Evolutionary conservation across 2,888 invertebrate genomes (phyloP).

Genomic region (Pyralis farinalis): DNA sequence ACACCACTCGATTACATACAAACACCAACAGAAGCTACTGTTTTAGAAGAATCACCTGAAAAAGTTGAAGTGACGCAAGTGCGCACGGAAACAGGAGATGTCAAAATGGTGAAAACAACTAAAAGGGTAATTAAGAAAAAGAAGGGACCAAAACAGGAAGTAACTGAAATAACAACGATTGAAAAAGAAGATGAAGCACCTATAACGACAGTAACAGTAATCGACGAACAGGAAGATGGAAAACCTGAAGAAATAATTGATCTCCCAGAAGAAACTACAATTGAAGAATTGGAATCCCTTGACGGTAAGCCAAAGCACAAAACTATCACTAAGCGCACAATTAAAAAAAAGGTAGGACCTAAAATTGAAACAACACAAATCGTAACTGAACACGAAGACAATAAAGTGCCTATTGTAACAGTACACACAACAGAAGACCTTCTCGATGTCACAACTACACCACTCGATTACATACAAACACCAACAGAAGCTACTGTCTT

Average conservation of each 20-base stretch:
- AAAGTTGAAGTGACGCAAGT: slow-evolving; percentile 24
- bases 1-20: slow-evolving; percentile 20
- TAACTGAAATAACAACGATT: slow-evolving; percentile 20
- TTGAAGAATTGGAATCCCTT: slow-evolving; percentile 22
- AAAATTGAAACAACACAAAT: slow-evolving; percentile 29
- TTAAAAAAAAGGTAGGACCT: slow-evolving; percentile 28
- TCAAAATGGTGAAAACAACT: slow-evolving; percentile 37
- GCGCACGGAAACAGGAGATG: slow-evolving; percentile 23
- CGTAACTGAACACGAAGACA: slow-evolving; percentile 17
- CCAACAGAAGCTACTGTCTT: too few species aligned
- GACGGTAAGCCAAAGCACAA: slow-evolving; percentile 37
- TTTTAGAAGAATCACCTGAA: slow-evolving; percentile 20
- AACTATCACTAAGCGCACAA: slow-evolving; percentile 32
- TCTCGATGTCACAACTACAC: slow-evolving; percentile 22
- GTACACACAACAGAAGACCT: slow-evolving; percentile 25
- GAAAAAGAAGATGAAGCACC: slow-evolving; percentile 30
- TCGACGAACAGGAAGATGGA: slow-evolving; percentile 27
- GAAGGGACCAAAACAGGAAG: slow-evolving; percentile 22
- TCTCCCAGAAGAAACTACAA: slow-evolving; percentile 26
- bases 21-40: slow-evolving; percentile 21
- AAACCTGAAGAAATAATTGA: slow-evolving; percentile 25
- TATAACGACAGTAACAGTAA: slow-evolving; percentile 49
- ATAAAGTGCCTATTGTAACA: slow-evolving; percentile 3
- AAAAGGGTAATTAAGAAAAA: slow-evolving; percentile 26
- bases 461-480: slow-evolving; percentile 6